phyloP scores from a whole-genome alignment of 2,113 vertebrate genomes.

The Toxotes jaculatrix region DNA sequence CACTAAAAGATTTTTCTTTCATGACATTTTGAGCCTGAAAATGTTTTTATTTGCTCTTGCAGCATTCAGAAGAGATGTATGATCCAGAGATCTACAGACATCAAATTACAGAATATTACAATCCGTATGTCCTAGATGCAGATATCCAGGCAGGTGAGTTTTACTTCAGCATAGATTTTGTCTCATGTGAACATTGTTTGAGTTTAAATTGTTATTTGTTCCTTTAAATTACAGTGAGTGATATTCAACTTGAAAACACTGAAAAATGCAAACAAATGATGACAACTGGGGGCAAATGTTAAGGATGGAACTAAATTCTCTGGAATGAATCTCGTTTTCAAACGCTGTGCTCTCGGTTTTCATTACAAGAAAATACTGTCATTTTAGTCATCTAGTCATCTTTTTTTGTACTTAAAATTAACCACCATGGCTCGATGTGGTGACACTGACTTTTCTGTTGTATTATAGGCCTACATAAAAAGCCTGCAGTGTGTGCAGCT shows the following conservation, averaged over 20 bases:
- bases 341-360: background rate
- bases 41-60: slow-evolving; percentile 65
- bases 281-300: background rate
- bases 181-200: background rate
- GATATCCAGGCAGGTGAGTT: slow-evolving; percentile 94
- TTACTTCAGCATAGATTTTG: slow-evolving; percentile 30
- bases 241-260: background rate
- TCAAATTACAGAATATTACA: slow-evolving; percentile 93
- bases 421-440: slow-evolving; percentile 33
- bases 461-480: slow-evolving; percentile 50
- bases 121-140: slow-evolving; percentile 91
- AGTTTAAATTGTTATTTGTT: background rate
- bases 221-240: background rate
- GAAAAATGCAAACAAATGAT: background rate
- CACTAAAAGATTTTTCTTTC: background rate
- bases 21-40: slow-evolving; percentile 9
- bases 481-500: slow-evolving; percentile 73
- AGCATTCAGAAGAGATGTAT: slow-evolving; percentile 96
- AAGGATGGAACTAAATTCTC: background rate
- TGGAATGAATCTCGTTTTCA: background rate
- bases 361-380: background rate
- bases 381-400: background rate
- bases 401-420: background rate
- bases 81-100: slow-evolving; percentile 94
- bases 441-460: slow-evolving; percentile 53